Evolutionary conservation across 2,797 vertebrate species (phyloP).

Genomic region (Amniataba percoides): DNA sequence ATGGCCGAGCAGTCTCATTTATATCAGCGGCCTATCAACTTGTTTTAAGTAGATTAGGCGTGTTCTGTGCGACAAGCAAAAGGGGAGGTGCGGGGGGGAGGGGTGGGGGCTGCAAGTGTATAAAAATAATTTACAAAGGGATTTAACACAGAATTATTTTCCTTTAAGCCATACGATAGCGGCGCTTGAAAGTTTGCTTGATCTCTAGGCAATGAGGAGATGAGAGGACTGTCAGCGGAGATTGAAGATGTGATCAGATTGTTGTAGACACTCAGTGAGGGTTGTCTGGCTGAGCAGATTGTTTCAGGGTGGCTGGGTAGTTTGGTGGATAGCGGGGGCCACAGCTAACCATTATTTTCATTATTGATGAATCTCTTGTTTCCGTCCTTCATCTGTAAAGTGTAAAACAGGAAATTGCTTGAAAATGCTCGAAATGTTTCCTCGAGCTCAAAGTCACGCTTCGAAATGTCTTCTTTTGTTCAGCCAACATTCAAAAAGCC

Average conservation of each 20-base stretch:
- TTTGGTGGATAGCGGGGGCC: neutral
- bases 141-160: constrained; percentile 51
- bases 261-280: constrained; percentile 32
- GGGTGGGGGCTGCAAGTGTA: neutral
- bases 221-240: constrained; percentile 36
- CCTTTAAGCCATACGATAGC: constrained; percentile 51
- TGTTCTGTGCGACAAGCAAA: constrained; percentile 51
- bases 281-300: constrained; percentile 24
- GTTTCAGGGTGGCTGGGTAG: neutral
- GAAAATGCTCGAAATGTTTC: neutral
- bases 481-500: neutral
- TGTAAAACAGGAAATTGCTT: neutral
- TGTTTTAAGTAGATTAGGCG: constrained; percentile 80
- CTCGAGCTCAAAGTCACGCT: neutral
- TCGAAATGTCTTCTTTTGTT: neutral
- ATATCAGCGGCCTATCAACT: constrained; percentile 76
- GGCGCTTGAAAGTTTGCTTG: constrained; percentile 34
- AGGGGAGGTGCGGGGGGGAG: too few relatives aligned
- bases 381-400: neutral
- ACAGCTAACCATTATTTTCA: constrained; percentile 6
- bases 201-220: constrained; percentile 56
- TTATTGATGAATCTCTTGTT: neutral
- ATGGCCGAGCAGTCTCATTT: constrained; percentile 76
- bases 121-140: constrained; percentile 58
- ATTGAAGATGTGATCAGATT: constrained; percentile 50